A percentile compares a stretch with the other conserved stretches of the same genome.
These are phyloP conservation scores for Deroplatys truncata DNA, from an alignment of 2,888 invertebrate genomes.

Conservation along the genomic window DNA sequence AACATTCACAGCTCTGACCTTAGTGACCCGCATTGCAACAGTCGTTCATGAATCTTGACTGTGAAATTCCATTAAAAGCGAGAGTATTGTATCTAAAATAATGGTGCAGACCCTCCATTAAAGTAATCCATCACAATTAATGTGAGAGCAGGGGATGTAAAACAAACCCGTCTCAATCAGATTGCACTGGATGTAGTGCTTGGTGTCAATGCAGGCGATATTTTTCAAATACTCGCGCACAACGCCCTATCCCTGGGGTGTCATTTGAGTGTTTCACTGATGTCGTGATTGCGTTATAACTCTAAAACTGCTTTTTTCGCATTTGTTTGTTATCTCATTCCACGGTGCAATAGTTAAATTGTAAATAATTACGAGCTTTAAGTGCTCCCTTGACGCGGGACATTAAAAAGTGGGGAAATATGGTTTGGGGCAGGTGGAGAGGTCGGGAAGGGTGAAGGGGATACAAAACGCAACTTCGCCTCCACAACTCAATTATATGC, in stretches of 20 bases:
- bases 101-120: neutral
- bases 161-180: neutral
- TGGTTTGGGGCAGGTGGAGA: neutral
- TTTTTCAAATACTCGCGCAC: neutral
- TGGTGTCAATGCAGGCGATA: neutral
- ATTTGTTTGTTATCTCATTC: neutral
- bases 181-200: neutral
- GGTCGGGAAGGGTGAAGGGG: neutral
- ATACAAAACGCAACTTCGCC: neutral
- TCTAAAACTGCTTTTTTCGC: neutral
- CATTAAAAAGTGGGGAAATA: neutral
- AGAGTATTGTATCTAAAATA: neutral
- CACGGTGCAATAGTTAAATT: neutral
- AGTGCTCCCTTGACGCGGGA: neutral
- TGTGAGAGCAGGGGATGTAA: neutral
- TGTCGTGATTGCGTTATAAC: slow-evolving; percentile 9
- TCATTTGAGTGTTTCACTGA: neutral
- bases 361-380: slow-evolving; percentile 5
- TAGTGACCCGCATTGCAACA: neutral
- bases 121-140: slow-evolving; percentile 8
- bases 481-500: neutral
- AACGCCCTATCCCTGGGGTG: neutral
- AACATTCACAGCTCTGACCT: neutral
- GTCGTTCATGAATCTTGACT: neutral
- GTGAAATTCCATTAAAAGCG: neutral